These are phyloP conservation scores for Gambusia holbrooki DNA, from an alignment of 2,113 vertebrate species.

Conservation along the genomic window DNA sequence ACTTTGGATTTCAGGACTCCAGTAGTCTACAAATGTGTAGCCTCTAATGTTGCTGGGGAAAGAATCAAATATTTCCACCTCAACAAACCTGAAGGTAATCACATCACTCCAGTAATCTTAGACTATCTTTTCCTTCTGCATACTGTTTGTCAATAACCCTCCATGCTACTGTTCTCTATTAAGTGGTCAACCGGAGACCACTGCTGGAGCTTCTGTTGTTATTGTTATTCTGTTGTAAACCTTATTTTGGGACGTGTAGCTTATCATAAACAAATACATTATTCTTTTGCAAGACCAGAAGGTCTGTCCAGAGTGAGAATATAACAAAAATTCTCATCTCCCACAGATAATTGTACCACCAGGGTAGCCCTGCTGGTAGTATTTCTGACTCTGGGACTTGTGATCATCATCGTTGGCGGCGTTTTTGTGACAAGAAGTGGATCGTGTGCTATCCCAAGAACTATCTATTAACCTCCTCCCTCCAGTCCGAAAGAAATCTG, in stretches of 20 bases:
- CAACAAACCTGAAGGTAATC: slow-evolving; percentile 50
- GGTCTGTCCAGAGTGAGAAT: slow-evolving; percentile 17
- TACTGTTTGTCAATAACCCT: slow-evolving; percentile 11
- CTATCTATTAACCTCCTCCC: slow-evolving; percentile 14
- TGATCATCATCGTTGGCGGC: background rate
- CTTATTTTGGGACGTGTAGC: slow-evolving; percentile 34
- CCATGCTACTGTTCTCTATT: slow-evolving; percentile 41
- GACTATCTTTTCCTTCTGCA: background rate
- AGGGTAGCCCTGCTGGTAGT: slow-evolving; percentile 52
- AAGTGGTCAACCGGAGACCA: slow-evolving; percentile 48
- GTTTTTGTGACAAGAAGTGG: slow-evolving; percentile 27
- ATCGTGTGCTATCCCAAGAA: slow-evolving; percentile 32
- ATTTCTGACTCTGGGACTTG: slow-evolving; percentile 4
- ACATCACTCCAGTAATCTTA: background rate
- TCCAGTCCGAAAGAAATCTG: slow-evolving; percentile 40
- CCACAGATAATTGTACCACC: slow-evolving; percentile 56
- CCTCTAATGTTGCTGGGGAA: slow-evolving; percentile 37
- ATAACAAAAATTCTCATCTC: slow-evolving; percentile 54
- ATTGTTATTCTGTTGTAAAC: slow-evolving; percentile 18
- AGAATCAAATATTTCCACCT: slow-evolving; percentile 62
- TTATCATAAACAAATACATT: slow-evolving; percentile 44
- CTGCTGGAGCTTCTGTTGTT: slow-evolving; percentile 42
- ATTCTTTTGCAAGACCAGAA: background rate
- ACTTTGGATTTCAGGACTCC: background rate
- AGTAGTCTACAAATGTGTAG: slow-evolving; percentile 70